Evolutionary conservation across 2,797 vertebrate genomes (phyloP).

Genomic region (Lerista edwardsae): DNA sequence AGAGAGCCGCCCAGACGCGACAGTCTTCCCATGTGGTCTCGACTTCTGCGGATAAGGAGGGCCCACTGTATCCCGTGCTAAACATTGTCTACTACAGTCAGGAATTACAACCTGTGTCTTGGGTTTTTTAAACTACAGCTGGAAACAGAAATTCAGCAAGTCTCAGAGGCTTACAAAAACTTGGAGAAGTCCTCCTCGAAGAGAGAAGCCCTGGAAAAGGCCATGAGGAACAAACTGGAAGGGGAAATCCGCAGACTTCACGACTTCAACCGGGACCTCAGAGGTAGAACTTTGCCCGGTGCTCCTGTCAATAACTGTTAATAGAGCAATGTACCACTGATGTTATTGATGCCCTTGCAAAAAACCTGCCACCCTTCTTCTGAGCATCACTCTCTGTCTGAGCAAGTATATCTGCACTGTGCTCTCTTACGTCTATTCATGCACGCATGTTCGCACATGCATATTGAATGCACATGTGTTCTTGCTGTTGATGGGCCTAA

Average conservation of each 20-base stretch:
- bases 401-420: too few relatives aligned
- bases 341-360: neutral
- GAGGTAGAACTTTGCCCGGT: constrained; percentile 80
- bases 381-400: too few relatives aligned
- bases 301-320: neutral
- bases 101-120: constrained; percentile 3
- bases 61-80: neutral
- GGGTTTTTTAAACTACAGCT: constrained; percentile 77
- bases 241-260: constrained; percentile 95
- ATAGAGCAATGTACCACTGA: neutral
- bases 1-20: too few relatives aligned
- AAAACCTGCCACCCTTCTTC: too few relatives aligned
- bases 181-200: constrained; percentile 96
- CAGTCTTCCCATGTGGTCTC: too few relatives aligned
- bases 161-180: constrained; percentile 97
- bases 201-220: constrained; percentile 93
- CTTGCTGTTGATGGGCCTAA: too few relatives aligned
- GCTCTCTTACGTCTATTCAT: too few relatives aligned
- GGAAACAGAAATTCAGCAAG: constrained; percentile 96
- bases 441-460: too few relatives aligned
- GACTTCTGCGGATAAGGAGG: too few relatives aligned
- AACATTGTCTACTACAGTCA: constrained; percentile 18
- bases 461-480: too few relatives aligned
- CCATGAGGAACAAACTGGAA: constrained; percentile 98
- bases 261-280: constrained; percentile 97